These are phyloP conservation scores for Poecilus cupreus DNA, from an alignment of 2,888 invertebrate genomes.

Conservation along the genomic window DNA sequence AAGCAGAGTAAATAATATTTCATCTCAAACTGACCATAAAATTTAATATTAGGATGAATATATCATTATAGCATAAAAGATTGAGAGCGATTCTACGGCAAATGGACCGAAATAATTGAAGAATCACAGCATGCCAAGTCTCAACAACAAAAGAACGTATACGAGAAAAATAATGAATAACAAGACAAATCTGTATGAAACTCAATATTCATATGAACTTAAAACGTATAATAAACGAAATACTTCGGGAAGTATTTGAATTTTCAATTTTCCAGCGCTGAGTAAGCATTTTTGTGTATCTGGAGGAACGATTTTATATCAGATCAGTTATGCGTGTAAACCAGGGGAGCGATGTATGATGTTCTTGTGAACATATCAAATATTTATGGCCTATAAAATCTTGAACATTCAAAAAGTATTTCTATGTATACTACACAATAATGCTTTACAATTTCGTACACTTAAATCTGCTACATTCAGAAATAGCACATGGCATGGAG, in stretches of 20 bases:
- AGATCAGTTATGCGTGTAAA: slow-evolving; percentile 9
- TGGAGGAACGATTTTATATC: slow-evolving; percentile 13
- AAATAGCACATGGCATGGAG: too few relatives aligned
- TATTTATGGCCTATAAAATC: slow-evolving; percentile 15
- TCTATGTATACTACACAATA: not conserved
- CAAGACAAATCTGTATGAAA: not conserved
- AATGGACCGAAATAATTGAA: slow-evolving; percentile 37
- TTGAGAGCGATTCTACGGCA: slow-evolving; percentile 6
- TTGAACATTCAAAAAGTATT: not conserved
- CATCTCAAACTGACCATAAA: slow-evolving; percentile 3
- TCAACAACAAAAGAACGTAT: not conserved
- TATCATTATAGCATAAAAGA: not conserved
- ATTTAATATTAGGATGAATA: slow-evolving; percentile 13
- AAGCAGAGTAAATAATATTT: not conserved
- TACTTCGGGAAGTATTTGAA: not conserved
- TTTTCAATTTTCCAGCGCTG: slow-evolving; percentile 10
- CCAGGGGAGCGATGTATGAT: not conserved
- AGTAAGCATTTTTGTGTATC: not conserved
- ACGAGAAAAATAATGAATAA: slow-evolving; percentile 23
- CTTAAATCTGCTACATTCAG: too few relatives aligned
- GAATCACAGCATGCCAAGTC: slow-evolving; percentile 4
- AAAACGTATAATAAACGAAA: not conserved
- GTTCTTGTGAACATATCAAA: slow-evolving; percentile 12
- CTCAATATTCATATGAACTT: not conserved
- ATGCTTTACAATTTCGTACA: too few relatives aligned